Evolutionary conservation across 2,797 vertebrate genomes (phyloP).

Genomic region (Knipowitschia caucasica): DNA sequence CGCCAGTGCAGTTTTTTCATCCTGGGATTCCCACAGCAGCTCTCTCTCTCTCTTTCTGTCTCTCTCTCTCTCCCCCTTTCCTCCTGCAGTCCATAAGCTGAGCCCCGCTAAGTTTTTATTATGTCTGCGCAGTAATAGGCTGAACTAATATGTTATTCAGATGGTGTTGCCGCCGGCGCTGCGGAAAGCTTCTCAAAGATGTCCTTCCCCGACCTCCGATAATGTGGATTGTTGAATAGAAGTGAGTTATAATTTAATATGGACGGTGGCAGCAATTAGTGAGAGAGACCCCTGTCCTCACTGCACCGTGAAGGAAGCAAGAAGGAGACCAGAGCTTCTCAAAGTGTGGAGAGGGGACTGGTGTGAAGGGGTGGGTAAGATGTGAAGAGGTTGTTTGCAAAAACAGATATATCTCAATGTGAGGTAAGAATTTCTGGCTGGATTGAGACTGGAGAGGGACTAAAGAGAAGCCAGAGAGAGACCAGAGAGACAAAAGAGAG

Average conservation of each 20-base stretch:
- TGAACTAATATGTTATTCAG: slow-evolving; percentile 48
- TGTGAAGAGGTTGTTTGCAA: too few species aligned
- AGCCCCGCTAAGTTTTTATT: slow-evolving; percentile 2
- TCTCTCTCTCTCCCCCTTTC: not conserved
- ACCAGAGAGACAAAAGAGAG: too few species aligned
- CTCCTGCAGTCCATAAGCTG: not conserved
- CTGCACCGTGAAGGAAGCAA: not conserved
- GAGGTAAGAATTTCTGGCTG: too few species aligned
- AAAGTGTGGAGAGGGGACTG: not conserved
- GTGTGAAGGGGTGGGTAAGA: not conserved
- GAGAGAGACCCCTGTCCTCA: slow-evolving; percentile 14
- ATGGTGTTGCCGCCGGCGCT: slow-evolving; percentile 22
- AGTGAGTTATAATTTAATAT: slow-evolving; percentile 30
- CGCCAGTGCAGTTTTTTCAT: slow-evolving; percentile 25
- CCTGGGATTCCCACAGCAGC: slow-evolving; percentile 26
- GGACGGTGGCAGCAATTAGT: slow-evolving; percentile 13
- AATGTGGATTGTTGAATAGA: slow-evolving; percentile 18
- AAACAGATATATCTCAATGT: too few species aligned
- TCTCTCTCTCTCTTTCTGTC: not conserved
- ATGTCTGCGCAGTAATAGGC: slow-evolving; percentile 33
- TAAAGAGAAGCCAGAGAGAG: too few species aligned
- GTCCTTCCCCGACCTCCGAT: slow-evolving; percentile 42
- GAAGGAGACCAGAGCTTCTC: not conserved
- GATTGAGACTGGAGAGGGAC: too few species aligned
- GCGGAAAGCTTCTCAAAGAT: slow-evolving; percentile 31